Conservation (phyloP, 2,797 vertebrate genomes). For the Halcyon smyrnensis region DNA sequence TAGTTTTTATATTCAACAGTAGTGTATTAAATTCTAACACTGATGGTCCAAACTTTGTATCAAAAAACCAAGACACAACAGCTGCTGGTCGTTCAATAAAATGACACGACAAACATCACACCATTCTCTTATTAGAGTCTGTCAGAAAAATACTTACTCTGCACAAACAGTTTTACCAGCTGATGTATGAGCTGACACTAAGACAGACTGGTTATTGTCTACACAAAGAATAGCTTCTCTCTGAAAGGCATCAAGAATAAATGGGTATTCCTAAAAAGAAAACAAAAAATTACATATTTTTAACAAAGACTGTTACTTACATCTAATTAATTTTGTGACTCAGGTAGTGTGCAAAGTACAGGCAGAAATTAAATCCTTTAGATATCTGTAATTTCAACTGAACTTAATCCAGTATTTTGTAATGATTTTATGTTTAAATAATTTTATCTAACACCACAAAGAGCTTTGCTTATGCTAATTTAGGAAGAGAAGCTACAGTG, state of each 20-base stretch:
- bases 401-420: neutral
- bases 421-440: neutral
- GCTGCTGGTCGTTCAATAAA: neutral
- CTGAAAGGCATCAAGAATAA: slow-evolving; percentile 96
- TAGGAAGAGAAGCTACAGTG: neutral
- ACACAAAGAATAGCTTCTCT: slow-evolving; percentile 95
- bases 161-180: slow-evolving; percentile 98
- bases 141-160: slow-evolving; percentile 87
- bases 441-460: neutral
- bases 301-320: neutral
- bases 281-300: neutral
- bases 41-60: neutral
- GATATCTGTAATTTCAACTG: neutral
- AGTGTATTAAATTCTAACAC: neutral
- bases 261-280: slow-evolving; percentile 92
- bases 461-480: neutral
- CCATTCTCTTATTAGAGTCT: neutral
- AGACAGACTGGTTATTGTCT: slow-evolving; percentile 97
- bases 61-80: neutral
- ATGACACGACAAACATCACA: neutral
- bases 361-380: neutral
- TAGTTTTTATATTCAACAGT: neutral
- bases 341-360: neutral
- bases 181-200: slow-evolving; percentile 97
- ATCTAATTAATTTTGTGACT: neutral